These are phyloP conservation scores for Morone saxatilis DNA, from an alignment of 2,113 vertebrate species.

Conservation along the genomic window DNA sequence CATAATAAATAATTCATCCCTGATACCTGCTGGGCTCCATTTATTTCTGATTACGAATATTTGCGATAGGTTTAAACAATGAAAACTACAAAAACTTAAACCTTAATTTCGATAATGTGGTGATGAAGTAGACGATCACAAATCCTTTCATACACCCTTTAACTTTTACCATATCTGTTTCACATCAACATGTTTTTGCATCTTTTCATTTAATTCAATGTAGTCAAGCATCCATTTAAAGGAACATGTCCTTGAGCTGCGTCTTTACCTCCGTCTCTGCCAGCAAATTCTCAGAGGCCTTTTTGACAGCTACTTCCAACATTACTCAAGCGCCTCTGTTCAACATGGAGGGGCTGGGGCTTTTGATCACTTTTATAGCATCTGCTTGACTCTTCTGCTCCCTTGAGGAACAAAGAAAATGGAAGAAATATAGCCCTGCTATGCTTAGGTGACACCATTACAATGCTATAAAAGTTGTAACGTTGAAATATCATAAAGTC, in stretches of 20 bases:
- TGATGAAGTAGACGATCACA: not conserved
- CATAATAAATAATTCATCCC: not conserved
- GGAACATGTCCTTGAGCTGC: conserved; percentile 45
- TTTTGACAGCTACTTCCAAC: conserved; percentile 51
- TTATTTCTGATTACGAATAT: not conserved
- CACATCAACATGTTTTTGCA: not conserved
- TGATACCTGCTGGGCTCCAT: not conserved
- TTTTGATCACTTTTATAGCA: conserved; percentile 52
- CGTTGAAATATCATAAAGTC: not conserved
- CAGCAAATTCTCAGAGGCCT: conserved; percentile 37
- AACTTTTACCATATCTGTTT: not conserved
- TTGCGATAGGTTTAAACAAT: not conserved
- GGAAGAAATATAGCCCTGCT: not conserved
- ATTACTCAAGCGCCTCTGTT: conserved; percentile 29
- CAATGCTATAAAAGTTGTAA: conserved; percentile 11
- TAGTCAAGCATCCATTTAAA: conserved; percentile 8
- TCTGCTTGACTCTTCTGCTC: conserved; percentile 33
- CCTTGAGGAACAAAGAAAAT: not conserved
- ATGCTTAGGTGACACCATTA: not conserved
- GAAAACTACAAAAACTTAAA: not conserved
- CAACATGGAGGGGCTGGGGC: conserved; percentile 10
- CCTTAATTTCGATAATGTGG: not conserved
- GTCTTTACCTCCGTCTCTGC: conserved; percentile 17
- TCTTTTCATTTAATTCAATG: conserved; percentile 27
- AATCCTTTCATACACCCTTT: not conserved